Evolutionary conservation across 2,797 vertebrate genomes (phyloP).

Genomic region (Hipposideros larvatus): DNA sequence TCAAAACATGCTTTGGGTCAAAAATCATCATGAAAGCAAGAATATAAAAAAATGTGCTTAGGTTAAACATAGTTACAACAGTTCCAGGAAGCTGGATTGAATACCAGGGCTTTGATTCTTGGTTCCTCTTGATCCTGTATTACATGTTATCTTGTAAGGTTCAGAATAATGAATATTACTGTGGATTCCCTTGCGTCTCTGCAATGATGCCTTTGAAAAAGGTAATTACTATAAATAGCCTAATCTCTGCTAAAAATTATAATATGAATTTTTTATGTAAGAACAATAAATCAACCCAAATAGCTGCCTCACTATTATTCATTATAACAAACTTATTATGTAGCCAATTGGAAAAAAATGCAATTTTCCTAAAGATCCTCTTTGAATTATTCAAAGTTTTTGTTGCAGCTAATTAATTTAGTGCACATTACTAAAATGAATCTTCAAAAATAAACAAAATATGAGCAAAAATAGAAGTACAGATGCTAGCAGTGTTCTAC

Average conservation of each 20-base stretch:
- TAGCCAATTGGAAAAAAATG: conserved; percentile 69
- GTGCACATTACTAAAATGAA: conserved; percentile 72
- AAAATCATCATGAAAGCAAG: conserved; percentile 42
- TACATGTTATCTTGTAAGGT: conserved; percentile 48
- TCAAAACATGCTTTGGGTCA: conserved; percentile 22
- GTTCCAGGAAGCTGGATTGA: not conserved
- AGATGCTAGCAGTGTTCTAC: conserved; percentile 17
- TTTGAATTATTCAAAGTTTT: conserved; percentile 79
- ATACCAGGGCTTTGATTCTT: conserved; percentile 19
- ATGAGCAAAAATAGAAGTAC: conserved; percentile 59
- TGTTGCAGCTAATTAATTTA: conserved; percentile 81
- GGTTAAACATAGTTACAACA: conserved; percentile 17
- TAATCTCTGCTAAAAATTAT: conserved; percentile 66
- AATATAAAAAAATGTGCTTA: not conserved
- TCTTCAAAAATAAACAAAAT: conserved; percentile 81
- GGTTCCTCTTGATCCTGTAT: conserved; percentile 28
- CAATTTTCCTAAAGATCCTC: conserved; percentile 75
- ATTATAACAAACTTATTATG: conserved; percentile 75
- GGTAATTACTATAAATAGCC: conserved; percentile 74
- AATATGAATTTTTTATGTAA: conserved; percentile 67
- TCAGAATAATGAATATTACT: conserved; percentile 23
- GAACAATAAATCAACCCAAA: conserved; percentile 77
- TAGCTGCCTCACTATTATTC: conserved; percentile 69
- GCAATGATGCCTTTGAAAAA: conserved; percentile 60
- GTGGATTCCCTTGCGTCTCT: conserved; percentile 14